Percentiles rank a stretch among this genome's conserved stretches.
These are phyloP conservation scores for Saccopteryx leptura DNA, from an alignment of 2,113 vertebrate species.

Conservation along the genomic window DNA sequence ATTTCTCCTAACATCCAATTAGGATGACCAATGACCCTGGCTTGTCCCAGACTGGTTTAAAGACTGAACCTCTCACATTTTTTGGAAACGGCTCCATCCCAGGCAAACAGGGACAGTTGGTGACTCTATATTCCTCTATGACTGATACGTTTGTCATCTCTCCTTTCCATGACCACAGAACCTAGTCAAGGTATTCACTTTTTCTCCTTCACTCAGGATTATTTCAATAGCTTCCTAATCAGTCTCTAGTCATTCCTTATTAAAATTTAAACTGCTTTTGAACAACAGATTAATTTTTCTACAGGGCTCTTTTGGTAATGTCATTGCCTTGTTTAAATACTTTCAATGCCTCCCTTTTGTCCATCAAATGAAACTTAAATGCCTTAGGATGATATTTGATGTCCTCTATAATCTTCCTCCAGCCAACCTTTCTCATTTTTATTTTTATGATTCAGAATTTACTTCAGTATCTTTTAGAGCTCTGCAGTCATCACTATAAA, in stretches of 20 bases:
- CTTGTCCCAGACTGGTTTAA: background rate
- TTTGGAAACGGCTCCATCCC: background rate
- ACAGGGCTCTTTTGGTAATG: background rate
- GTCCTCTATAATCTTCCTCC: background rate
- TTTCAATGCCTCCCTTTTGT: background rate
- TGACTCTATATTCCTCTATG: background rate
- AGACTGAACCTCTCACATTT: background rate
- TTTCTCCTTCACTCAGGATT: background rate
- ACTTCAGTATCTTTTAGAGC: constrained; percentile 22
- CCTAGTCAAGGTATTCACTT: background rate
- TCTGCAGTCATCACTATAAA: constrained; percentile 35
- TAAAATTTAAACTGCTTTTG: constrained; percentile 50
- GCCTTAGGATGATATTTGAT: background rate
- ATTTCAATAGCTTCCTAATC: constrained; percentile 24
- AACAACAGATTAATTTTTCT: constrained; percentile 56
- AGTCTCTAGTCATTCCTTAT: background rate
- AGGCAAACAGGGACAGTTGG: background rate
- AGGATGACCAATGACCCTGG: background rate
- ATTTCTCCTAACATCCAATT: background rate
- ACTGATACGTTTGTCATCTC: background rate
- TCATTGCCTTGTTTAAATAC: constrained; percentile 46
- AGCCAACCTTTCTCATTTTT: background rate
- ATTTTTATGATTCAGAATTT: constrained; percentile 53
- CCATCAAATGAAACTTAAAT: constrained; percentile 22
- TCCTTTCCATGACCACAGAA: background rate